Evolutionary conservation across 2,888 invertebrate species (phyloP).

Genomic region (Agelastica alni): DNA sequence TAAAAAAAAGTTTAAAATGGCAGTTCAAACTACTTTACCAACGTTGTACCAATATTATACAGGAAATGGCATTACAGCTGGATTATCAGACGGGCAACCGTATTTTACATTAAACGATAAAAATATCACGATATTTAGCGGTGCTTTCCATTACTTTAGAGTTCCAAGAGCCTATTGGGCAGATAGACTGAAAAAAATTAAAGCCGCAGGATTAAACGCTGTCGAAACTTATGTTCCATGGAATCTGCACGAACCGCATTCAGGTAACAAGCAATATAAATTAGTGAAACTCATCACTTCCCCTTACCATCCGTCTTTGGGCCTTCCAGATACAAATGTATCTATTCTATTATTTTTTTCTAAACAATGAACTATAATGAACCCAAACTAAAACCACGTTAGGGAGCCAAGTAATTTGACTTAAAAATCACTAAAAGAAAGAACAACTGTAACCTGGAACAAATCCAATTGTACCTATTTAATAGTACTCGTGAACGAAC

Average conservation of each 20-base stretch:
- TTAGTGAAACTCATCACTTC: too few species aligned
- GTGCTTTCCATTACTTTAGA: slow-evolving; percentile 83
- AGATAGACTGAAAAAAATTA: slow-evolving; percentile 73
- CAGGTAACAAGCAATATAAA: too few species aligned
- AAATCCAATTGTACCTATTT: too few species aligned
- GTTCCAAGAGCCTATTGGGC: slow-evolving; percentile 78
- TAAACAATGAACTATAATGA: too few species aligned
- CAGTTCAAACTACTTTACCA: slow-evolving; percentile 16
- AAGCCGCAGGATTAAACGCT: slow-evolving; percentile 84
- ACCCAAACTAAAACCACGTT: too few species aligned
- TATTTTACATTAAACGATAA: slow-evolving; percentile 55
- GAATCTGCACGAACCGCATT: slow-evolving; percentile 82
- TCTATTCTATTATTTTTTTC: too few species aligned
- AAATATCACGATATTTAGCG: slow-evolving; percentile 57
- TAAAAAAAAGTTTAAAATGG: slow-evolving; percentile 7
- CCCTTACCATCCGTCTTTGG: too few species aligned
- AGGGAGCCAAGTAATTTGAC: too few species aligned
- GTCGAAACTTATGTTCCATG: slow-evolving; percentile 86
- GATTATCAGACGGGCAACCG: slow-evolving; percentile 45
- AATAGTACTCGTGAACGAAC: too few species aligned
- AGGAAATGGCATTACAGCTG: slow-evolving; percentile 47
- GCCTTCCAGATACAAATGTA: too few species aligned
- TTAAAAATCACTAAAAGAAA: too few species aligned
- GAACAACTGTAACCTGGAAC: too few species aligned
- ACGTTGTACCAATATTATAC: slow-evolving; percentile 56